Base-by-base conservation (phyloP, 2,888 invertebrate species). In the Epinotia nisella region DNA sequence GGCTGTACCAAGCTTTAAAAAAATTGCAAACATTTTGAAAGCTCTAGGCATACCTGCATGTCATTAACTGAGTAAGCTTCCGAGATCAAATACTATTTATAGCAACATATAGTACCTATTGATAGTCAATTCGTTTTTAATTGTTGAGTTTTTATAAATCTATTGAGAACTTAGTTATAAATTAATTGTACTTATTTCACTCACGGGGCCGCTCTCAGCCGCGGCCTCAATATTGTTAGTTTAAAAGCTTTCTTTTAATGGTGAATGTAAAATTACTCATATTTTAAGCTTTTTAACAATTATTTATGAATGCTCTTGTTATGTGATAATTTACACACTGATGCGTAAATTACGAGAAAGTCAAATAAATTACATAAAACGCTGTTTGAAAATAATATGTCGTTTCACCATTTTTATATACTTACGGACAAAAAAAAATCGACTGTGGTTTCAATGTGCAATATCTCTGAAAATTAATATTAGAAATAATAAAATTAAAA, bases 81-180 rank as follows among this genome's bases (percentile, higher is more conserved):
- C 35, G 35, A 35, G 35, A 35, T 35, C 35, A 35, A 35, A 35
- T 35, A 35, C 35, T 35, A 35, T 35, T n/a, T 39, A 39, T 39
- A 39, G 19, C n/a, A 39, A 65, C 21, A 24, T 41, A 0, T 41
- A 15, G 15, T 49, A 49, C 49, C 49, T 49, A 35, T 56, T 35
- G 56, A 70, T 70, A 70, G 70, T 70, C 66, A 55, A 71, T 60
- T 71, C 66, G 59, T 71, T 71, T 62, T 59, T 19, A 71, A 56
- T 67, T 61, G 71, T 71, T 71, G 71, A 67, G 71, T 71, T 71
- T 71, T 61, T 55, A 71, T 60, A 58, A 65, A 71, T 71, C 55
- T 67, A 71, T 71, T 55, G 29, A 45, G 19, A 41, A 29, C n/a
- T 71, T 71, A 66, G 66, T 11, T 55, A 39, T 53, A 66, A 60